Percentiles rank a stretch among this genome's conserved stretches.
phyloP scores from a whole-genome alignment of 2,113 vertebrate species.

The Holacanthus passer region DNA sequence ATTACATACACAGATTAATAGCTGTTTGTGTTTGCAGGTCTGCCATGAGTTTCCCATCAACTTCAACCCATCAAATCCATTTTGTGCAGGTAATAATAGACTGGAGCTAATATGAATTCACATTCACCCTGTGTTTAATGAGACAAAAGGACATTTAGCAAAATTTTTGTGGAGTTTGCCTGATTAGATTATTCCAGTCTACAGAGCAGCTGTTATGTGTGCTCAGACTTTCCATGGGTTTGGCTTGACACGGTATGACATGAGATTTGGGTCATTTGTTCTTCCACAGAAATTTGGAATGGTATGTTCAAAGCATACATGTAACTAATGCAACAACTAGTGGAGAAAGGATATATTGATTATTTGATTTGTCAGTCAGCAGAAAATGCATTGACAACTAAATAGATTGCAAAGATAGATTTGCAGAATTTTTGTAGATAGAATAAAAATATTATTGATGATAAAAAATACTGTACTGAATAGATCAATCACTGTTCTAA shows the following conservation, averaged over 20 bases:
- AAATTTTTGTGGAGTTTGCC: not conserved
- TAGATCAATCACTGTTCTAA: not conserved
- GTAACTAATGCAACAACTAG: not conserved
- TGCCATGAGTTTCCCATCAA: constrained; percentile 96
- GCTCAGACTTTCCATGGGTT: too few species aligned
- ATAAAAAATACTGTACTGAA: not conserved
- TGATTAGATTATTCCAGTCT: not conserved
- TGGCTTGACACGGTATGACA: too few species aligned
- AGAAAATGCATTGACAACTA: not conserved
- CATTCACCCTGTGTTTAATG: not conserved
- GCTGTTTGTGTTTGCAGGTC: constrained; percentile 85
- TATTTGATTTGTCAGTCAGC: not conserved
- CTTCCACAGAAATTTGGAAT: not conserved
- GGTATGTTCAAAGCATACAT: not conserved
- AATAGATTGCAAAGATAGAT: not conserved
- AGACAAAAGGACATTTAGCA: not conserved
- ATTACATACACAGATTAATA: not conserved
- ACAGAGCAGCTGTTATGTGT: not conserved
- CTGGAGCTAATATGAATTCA: not conserved
- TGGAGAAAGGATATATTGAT: not conserved
- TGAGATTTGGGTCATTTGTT: not conserved
- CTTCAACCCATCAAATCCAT: constrained; percentile 92
- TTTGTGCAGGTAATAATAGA: constrained; percentile 87
- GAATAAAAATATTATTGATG: not conserved
- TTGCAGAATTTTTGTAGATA: not conserved